These are phyloP conservation scores for Orius laevigatus DNA, from an alignment of 1,140 invertebrate genomes.

Conservation along the genomic window DNA sequence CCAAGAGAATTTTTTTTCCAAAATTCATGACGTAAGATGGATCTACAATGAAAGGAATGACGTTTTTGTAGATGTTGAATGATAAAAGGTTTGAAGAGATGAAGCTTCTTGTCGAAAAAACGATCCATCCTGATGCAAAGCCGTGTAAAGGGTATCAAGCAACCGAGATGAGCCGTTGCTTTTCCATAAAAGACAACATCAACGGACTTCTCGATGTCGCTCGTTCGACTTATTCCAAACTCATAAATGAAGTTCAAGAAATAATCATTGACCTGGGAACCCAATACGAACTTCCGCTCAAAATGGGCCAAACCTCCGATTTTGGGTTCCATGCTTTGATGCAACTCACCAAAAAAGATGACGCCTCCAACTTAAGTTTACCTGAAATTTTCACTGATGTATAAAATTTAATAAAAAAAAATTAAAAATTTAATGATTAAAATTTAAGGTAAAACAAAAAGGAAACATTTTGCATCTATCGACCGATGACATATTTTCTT, in stretches of 20 bases:
- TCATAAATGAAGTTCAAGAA: slow-evolving; percentile 61
- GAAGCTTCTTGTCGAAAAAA: slow-evolving; percentile 39
- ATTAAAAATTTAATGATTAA: slow-evolving; percentile 15
- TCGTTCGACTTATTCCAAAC: slow-evolving; percentile 57
- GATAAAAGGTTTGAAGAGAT: slow-evolving; percentile 39
- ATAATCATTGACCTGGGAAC: slow-evolving; percentile 14
- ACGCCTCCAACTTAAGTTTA: neutral
- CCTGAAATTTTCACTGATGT: slow-evolving; percentile 2
- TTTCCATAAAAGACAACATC: slow-evolving; percentile 60
- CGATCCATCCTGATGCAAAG: slow-evolving; percentile 56
- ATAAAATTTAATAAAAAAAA: slow-evolving; percentile 4
- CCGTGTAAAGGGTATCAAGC: slow-evolving; percentile 47
- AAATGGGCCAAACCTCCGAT: slow-evolving; percentile 3
- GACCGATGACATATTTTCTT: slow-evolving; percentile 52
- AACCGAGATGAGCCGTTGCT: slow-evolving; percentile 60
- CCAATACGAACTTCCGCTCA: slow-evolving; percentile 2
- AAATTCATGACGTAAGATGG: slow-evolving; percentile 19
- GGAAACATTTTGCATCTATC: slow-evolving; percentile 53
- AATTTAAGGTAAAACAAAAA: slow-evolving; percentile 40
- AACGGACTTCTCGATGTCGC: slow-evolving; percentile 61
- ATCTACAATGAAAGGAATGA: neutral
- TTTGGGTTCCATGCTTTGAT: neutral
- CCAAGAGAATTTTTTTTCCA: slow-evolving; percentile 20
- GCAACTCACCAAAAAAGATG: neutral
- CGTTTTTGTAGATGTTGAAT: slow-evolving; percentile 27